These are phyloP conservation scores for Chrysotoxum bicinctum DNA, from an alignment of 2,888 invertebrate genomes.

Conservation along the genomic window DNA sequence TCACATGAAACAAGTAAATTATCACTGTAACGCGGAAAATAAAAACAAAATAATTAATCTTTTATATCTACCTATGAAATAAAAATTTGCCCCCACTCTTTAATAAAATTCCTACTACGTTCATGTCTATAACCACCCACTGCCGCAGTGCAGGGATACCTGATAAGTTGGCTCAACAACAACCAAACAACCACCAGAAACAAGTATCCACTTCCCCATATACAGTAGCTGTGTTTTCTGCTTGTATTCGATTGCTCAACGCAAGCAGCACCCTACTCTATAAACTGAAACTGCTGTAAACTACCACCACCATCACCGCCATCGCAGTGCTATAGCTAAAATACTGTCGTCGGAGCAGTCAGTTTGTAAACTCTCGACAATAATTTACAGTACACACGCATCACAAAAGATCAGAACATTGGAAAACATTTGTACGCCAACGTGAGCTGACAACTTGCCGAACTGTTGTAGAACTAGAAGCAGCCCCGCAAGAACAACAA, in stretches of 20 bases:
- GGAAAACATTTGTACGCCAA: conserved; percentile 73
- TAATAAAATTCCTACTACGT: not conserved
- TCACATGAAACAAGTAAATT: too few species aligned
- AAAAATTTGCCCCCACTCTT: not conserved
- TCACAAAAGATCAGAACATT: conserved; percentile 73
- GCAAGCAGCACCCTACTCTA: conserved; percentile 20
- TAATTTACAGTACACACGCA: conserved; percentile 75
- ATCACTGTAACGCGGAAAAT: too few species aligned
- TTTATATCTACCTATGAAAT: too few species aligned
- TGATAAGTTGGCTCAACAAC: conserved; percentile 58
- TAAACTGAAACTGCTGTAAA: not conserved
- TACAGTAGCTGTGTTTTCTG: conserved; percentile 56
- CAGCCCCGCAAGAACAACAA: conserved; percentile 65
- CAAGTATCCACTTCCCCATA: conserved; percentile 52
- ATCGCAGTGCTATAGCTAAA: conserved; percentile 28
- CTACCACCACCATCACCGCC: conserved; percentile 44
- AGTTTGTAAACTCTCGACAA: conserved; percentile 75
- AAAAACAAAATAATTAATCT: too few species aligned
- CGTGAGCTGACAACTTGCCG: conserved; percentile 72
- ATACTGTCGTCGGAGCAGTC: conserved; percentile 49
- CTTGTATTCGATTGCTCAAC: conserved; percentile 56
- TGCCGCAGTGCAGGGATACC: conserved; percentile 65
- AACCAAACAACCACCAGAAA: conserved; percentile 41
- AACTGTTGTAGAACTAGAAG: conserved; percentile 62
- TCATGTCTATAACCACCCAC: conserved; percentile 18